phyloP scores from a whole-genome alignment of 1,140 invertebrate species.

The Oncopeltus fasciatus region DNA sequence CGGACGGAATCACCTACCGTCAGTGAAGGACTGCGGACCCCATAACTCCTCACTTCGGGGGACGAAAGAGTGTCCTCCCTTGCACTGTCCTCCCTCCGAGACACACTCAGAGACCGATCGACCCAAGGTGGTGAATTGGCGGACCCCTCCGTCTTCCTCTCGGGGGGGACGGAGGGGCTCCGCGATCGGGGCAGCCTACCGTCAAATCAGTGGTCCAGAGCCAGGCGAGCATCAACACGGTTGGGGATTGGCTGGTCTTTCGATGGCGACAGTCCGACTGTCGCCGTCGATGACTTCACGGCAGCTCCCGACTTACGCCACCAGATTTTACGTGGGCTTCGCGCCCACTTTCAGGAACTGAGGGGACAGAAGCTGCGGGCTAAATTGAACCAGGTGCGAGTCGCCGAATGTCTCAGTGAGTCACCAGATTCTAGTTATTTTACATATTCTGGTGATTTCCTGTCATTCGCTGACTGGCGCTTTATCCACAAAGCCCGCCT shows the following conservation, averaged over 20 bases:
- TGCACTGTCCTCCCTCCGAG: no score
- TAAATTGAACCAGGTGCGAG: conserved; percentile 16
- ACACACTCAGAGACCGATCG: no score
- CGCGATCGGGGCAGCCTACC: neutral
- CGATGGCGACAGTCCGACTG: neutral
- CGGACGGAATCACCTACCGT: conserved; percentile 21
- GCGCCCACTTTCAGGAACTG: neutral
- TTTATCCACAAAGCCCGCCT: conserved; percentile 25
- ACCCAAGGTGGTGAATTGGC: no score
- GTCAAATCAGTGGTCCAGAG: neutral
- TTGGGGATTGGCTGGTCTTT: neutral
- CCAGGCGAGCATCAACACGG: neutral
- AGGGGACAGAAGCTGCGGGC: neutral
- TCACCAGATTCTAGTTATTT: conserved; percentile 16
- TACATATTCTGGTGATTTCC: conserved; percentile 14
- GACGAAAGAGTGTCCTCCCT: neutral
- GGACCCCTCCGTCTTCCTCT: neutral
- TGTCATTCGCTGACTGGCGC: conserved; percentile 25
- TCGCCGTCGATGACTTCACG: neutral
- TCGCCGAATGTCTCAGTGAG: neutral
- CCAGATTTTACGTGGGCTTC: neutral
- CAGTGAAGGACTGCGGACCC: conserved; percentile 11
- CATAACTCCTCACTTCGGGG: neutral
- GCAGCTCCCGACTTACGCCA: neutral
- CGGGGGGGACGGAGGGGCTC: neutral